Conservation (phyloP, 2,888 invertebrate genomes). For the Nudaria mundana region DNA sequence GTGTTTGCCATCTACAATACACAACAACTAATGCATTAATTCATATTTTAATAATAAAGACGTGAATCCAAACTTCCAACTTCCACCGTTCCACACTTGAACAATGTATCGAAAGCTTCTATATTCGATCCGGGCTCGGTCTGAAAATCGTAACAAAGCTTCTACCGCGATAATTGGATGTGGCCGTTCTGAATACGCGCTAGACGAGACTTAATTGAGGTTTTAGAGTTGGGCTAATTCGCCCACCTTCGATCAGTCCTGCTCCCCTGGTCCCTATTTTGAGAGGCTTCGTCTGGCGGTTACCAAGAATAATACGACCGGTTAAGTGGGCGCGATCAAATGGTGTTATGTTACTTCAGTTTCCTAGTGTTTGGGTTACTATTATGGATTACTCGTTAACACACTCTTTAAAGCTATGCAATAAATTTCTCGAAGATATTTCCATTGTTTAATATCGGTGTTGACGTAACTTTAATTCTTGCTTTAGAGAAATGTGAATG, state of each 20-base stretch:
- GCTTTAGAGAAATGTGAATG: too few relatives aligned
- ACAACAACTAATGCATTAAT: constrained; percentile 4
- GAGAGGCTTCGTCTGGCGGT: constrained; percentile 66
- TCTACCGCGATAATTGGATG: constrained; percentile 77
- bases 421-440: too few relatives aligned
- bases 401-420: too few relatives aligned
- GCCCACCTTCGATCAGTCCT: constrained; percentile 73
- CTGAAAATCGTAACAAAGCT: constrained; percentile 70
- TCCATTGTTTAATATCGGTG: too few relatives aligned
- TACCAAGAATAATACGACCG: constrained; percentile 59
- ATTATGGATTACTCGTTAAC: too few relatives aligned
- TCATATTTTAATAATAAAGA: constrained; percentile 20
- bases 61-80: constrained; percentile 40
- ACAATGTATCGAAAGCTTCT: constrained; percentile 39
- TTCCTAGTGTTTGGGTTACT: not conserved
- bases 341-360: constrained; percentile 55
- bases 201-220: constrained; percentile 81
- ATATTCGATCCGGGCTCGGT: constrained; percentile 44
- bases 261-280: constrained; percentile 46
- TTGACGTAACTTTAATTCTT: too few relatives aligned
- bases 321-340: constrained; percentile 61
- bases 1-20: too few relatives aligned
- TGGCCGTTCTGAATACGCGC: constrained; percentile 76
- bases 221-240: constrained; percentile 80
- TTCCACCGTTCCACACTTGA: constrained; percentile 36